These are phyloP conservation scores for Lasius fuliginosus DNA, from an alignment of 2,888 invertebrate genomes.

Conservation along the genomic window DNA sequence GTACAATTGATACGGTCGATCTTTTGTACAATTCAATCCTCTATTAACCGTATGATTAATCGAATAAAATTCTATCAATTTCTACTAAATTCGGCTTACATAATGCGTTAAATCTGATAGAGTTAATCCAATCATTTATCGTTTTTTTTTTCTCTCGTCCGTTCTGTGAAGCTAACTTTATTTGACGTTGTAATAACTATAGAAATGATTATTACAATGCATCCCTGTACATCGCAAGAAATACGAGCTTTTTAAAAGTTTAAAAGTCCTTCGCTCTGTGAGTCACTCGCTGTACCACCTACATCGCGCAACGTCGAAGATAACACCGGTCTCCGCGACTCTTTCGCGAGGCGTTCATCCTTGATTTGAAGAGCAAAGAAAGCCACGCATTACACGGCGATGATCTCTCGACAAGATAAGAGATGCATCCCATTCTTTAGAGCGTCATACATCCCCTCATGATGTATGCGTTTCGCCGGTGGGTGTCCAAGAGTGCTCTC, in stretches of 20 bases:
- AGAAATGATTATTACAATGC: background rate
- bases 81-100: background rate
- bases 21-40: background rate
- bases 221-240: background rate
- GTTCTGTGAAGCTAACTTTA: background rate
- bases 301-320: slow-evolving; percentile 40
- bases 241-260: background rate
- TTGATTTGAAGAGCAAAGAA: slow-evolving; percentile 60
- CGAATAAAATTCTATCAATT: background rate
- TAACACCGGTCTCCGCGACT: slow-evolving; percentile 31
- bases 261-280: slow-evolving; percentile 9
- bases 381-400: slow-evolving; percentile 73
- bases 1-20: background rate
- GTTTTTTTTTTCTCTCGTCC: background rate
- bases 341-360: slow-evolving; percentile 37
- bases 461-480: slow-evolving; percentile 68
- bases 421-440: slow-evolving; percentile 75
- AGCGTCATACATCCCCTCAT: slow-evolving; percentile 58
- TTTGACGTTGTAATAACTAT: background rate
- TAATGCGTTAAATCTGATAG: background rate
- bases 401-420: slow-evolving; percentile 77
- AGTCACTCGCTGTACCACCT: slow-evolving; percentile 50
- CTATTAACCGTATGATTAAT: background rate
- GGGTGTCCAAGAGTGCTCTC: slow-evolving; percentile 65
- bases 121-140: background rate